Percentiles rank a stretch among this genome's conserved stretches.
These are phyloP conservation scores for Chrysolina americana DNA, from an alignment of 2,888 invertebrate species.

Conservation along the genomic window DNA sequence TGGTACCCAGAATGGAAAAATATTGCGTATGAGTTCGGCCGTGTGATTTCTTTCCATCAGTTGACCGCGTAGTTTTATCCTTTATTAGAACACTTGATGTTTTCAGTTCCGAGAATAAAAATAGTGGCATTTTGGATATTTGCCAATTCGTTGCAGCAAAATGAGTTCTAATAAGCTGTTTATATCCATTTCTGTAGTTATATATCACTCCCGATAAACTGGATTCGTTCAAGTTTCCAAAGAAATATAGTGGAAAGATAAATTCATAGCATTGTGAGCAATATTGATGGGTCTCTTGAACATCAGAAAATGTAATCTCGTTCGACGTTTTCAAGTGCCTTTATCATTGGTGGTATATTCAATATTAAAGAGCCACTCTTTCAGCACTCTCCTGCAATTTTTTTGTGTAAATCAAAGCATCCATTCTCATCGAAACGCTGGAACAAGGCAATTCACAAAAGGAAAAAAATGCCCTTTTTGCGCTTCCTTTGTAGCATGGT, in stretches of 20 bases:
- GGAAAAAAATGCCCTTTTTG: too few species aligned
- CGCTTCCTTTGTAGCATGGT: too few species aligned
- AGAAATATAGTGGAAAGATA: neutral
- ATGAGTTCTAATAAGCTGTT: neutral
- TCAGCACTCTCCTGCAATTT: too few species aligned
- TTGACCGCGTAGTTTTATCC: neutral
- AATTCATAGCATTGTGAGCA: neutral
- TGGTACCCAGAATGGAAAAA: neutral
- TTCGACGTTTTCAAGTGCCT: too few species aligned
- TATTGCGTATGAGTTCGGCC: neutral
- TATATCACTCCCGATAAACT: neutral
- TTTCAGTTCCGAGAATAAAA: neutral
- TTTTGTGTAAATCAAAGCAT: too few species aligned
- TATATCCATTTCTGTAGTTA: neutral
- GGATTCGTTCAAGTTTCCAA: neutral
- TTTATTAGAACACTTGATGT: neutral
- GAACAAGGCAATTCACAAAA: too few species aligned
- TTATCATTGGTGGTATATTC: too few species aligned
- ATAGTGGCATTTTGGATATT: neutral
- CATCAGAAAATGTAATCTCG: too few species aligned
- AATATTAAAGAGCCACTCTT: too few species aligned
- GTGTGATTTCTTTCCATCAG: neutral
- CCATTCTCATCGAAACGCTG: too few species aligned
- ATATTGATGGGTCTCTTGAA: too few species aligned
- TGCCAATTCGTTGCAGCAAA: neutral